phyloP scores from a whole-genome alignment of 2,113 vertebrate species.

The Pelobates fuscus region DNA sequence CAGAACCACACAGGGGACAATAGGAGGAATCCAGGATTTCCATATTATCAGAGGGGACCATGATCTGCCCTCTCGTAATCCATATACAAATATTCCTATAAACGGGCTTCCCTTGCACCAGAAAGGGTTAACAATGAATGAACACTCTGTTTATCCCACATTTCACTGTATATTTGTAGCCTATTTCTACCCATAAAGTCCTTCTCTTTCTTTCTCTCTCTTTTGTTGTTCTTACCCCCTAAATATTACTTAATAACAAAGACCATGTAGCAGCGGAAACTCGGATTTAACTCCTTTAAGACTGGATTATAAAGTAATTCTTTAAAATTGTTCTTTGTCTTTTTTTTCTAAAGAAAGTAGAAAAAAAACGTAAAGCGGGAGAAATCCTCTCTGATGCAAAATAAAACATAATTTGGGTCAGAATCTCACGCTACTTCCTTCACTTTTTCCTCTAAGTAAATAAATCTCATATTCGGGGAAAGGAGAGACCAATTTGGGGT shows the following conservation, averaged over 20 bases:
- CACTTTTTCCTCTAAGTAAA: constrained; percentile 70
- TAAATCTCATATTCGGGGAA: constrained; percentile 62
- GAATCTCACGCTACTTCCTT: constrained; percentile 69
- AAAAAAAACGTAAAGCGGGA: neutral
- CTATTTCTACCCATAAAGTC: neutral
- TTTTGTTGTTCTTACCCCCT: neutral
- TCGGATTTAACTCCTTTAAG: constrained; percentile 2
- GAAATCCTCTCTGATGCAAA: constrained; percentile 53
- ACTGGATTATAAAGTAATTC: constrained; percentile 12
- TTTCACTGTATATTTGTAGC: too few relatives aligned
- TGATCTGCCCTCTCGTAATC: too few relatives aligned
- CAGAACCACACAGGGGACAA: too few relatives aligned
- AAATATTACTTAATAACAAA: neutral
- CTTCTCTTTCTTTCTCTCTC: neutral
- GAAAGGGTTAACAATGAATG: too few relatives aligned
- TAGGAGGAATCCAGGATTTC: too few relatives aligned
- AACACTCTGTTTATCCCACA: too few relatives aligned
- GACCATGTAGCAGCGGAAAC: neutral
- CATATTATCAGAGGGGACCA: too few relatives aligned
- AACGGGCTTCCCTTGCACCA: too few relatives aligned
- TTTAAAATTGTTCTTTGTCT: constrained; percentile 1
- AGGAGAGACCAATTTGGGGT: neutral
- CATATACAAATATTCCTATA: too few relatives aligned
- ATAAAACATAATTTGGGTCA: constrained; percentile 59
- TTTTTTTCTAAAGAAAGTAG: too few relatives aligned